A percentile compares a stretch with the other conserved stretches of the same genome.
These are phyloP conservation scores for Zaprionus ghesquierei DNA, from an alignment of 1,140 invertebrate species.

Conservation along the genomic window DNA sequence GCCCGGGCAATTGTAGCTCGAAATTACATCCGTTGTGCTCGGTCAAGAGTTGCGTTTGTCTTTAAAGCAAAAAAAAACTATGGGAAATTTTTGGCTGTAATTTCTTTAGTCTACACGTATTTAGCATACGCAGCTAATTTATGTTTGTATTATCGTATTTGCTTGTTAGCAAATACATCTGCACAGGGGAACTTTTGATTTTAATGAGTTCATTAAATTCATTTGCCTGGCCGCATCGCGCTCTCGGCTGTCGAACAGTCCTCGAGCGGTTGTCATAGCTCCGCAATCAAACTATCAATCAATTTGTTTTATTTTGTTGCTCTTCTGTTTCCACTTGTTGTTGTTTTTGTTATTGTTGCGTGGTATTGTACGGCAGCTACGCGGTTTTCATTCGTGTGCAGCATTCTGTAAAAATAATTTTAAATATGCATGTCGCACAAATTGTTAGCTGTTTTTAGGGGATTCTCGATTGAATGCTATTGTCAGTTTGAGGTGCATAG, in stretches of 20 bases:
- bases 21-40: constrained; percentile 65
- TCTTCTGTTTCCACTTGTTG: constrained; percentile 2
- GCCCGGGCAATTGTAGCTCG: constrained; percentile 51
- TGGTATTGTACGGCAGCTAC: neutral
- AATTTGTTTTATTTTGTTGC: neutral
- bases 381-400: neutral
- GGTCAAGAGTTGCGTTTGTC: neutral
- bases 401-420: constrained; percentile 14
- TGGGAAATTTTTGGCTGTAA: neutral
- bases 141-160: neutral
- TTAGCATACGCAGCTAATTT: neutral
- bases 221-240: constrained; percentile 22
- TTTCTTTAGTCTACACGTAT: neutral
- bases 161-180: constrained; percentile 1
- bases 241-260: neutral
- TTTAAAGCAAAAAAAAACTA: neutral
- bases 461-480: neutral
- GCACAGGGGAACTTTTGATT: constrained; percentile 3
- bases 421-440: constrained; percentile 14
- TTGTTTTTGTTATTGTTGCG: neutral
- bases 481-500: neutral
- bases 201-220: constrained; percentile 59
- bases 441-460: neutral
- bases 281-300: constrained; percentile 11
- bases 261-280: constrained; percentile 11